phyloP scores from a whole-genome alignment of 1,140 invertebrate genomes.

The Polypedilum pembai region DNA sequence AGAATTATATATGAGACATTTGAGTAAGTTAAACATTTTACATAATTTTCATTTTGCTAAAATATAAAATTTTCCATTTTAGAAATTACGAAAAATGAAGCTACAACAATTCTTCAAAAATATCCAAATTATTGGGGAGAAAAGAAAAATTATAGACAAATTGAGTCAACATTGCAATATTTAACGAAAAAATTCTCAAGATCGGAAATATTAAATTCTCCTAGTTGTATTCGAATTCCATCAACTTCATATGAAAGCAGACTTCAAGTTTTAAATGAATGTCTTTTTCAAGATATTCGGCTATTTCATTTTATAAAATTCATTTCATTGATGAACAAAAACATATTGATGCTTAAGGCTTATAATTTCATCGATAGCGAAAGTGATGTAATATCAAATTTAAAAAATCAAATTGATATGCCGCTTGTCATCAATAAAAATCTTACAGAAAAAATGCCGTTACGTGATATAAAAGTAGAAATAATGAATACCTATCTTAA shows the following conservation, averaged over 20 bases:
- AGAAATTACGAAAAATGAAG: neutral
- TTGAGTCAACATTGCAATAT: constrained; percentile 35
- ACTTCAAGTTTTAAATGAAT: constrained; percentile 48
- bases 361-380: constrained; percentile 35
- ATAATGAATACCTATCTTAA: constrained; percentile 46
- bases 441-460: constrained; percentile 37
- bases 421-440: constrained; percentile 36
- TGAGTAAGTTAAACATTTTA: neutral
- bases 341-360: constrained; percentile 36
- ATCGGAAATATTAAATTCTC: constrained; percentile 44
- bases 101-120: neutral
- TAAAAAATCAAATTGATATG: constrained; percentile 41
- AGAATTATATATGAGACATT: neutral
- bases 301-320: constrained; percentile 47
- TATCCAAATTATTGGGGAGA: neutral
- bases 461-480: constrained; percentile 45
- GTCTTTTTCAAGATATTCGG: constrained; percentile 45
- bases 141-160: constrained; percentile 36
- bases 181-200: constrained; percentile 39
- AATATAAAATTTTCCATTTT: neutral
- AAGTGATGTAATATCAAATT: constrained; percentile 38
- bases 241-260: constrained; percentile 48
- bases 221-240: constrained; percentile 48
- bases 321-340: constrained; percentile 39
- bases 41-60: neutral